Base-by-base conservation (phyloP, 2,797 vertebrate genomes). In the Bovichtus variegatus region DNA sequence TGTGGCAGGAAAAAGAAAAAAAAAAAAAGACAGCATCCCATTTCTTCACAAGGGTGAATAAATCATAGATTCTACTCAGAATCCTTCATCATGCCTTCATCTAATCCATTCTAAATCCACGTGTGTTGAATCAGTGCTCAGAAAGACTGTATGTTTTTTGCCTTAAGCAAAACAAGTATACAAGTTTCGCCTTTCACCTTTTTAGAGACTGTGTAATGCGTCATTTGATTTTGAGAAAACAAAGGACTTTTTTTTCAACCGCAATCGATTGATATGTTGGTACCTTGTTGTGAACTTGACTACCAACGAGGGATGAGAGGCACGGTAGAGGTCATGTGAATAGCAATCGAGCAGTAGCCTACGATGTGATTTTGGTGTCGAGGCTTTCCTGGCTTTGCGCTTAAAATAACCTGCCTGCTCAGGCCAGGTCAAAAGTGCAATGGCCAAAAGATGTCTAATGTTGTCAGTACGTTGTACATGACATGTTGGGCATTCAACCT, bases 1-100 rank as follows among this genome's bases (percentile, higher is more conserved):
- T 64, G 86, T 67, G 70, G 76, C 63, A 76, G 36, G 31, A 34
- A 34, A 34, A 34, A n/a, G n/a, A n/a, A n/a, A n/a, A n/a, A 75
- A 82, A 83, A 90, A 89, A 85, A 67, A 90, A 83, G 77, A 75
- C 47, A 36, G 85, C 78, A 62, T 87, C 83, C 83, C 53, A 78
- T 92, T 92, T 92, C 82, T 78, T 87, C 68, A 76, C 75, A 50
- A 82, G 77, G 66, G 71, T 79, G 72, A 90, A 90, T 90, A 90
- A 89, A 93, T 92, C 90, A 90, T 67, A 79, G 63, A 73, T 82
- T 81, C 77, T 59, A 36, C 73, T 77, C 59, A 67, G 63, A 86
- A 85, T 90, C 61, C 68, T 76, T 87, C 69, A 80, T 50, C 25
- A 27, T 58, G 74, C 80, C 80, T 78, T 82, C 36, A 58, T 88